Evolutionary conservation across 2,797 vertebrate genomes (phyloP).

Genomic region (Poeciliopsis turneri): DNA sequence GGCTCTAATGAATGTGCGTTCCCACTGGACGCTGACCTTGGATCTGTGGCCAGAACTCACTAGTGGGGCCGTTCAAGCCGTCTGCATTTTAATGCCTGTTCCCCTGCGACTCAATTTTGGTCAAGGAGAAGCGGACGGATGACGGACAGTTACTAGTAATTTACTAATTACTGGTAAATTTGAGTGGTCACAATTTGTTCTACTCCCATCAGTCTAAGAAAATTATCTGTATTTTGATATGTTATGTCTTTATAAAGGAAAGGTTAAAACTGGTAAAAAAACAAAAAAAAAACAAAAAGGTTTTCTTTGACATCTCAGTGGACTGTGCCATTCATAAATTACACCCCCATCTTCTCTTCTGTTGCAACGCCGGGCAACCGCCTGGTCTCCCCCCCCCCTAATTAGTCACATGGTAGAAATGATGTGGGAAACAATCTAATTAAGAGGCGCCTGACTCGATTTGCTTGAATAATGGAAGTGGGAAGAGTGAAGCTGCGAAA

Average conservation of each 20-base stretch:
- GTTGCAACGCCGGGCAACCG: conserved; percentile 49
- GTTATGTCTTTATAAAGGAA: not conserved
- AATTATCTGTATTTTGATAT: not conserved
- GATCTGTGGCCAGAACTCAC: too few relatives aligned
- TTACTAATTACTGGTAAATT: not conserved
- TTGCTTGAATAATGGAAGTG: conserved; percentile 53
- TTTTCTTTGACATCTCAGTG: not conserved
- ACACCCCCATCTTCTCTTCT: conserved; percentile 47
- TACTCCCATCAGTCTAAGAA: not conserved
- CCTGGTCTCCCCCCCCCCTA: conserved; percentile 52
- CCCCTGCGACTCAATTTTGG: not conserved
- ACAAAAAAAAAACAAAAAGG: too few relatives aligned
- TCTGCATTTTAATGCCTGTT: not conserved
- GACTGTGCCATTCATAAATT: conserved; percentile 59
- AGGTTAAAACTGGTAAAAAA: not conserved
- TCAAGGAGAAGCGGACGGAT: not conserved
- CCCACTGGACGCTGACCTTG: too few relatives aligned
- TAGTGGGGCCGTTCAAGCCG: not conserved
- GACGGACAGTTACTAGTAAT: not conserved
- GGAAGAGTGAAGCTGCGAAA: conserved; percentile 40
- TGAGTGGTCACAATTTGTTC: not conserved
- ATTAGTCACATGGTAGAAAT: conserved; percentile 75
- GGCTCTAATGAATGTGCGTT: too few relatives aligned
- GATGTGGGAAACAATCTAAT: conserved; percentile 75
- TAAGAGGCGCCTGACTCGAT: conserved; percentile 64